Evolutionary conservation across 2,797 vertebrate genomes (phyloP).

Genomic region (Coluber constrictor): DNA sequence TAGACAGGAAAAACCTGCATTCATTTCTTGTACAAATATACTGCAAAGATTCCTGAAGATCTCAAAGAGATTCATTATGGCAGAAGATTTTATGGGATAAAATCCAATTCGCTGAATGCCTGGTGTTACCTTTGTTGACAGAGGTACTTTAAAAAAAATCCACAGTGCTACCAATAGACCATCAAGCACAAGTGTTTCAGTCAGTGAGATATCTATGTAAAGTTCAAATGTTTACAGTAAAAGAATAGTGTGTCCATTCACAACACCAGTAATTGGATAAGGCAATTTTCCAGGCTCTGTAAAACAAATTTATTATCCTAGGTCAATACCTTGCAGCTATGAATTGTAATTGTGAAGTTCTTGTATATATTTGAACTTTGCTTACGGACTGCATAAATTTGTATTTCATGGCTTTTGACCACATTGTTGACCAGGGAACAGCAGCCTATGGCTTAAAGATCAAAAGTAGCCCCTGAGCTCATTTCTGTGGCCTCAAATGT

Average conservation of each 20-base stretch:
- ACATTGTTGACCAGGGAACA: background rate
- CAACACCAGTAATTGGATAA: background rate
- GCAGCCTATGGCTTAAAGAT: background rate
- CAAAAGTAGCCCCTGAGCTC: background rate
- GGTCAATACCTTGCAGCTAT: background rate
- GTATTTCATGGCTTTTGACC: background rate
- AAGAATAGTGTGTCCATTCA: background rate
- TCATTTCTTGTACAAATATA: background rate
- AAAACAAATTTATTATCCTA: background rate
- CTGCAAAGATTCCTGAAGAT: background rate
- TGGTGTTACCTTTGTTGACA: background rate
- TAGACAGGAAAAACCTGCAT: background rate
- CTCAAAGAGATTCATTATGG: background rate
- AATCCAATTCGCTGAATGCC: background rate
- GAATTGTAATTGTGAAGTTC: background rate
- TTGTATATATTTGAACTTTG: background rate
- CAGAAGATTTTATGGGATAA: background rate
- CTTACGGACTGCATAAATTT: background rate
- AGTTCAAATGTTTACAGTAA: background rate
- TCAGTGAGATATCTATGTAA: background rate
- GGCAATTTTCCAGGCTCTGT: background rate
- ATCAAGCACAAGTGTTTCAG: background rate
- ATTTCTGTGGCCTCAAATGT: background rate
- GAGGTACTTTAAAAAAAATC: background rate
- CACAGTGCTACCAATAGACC: background rate